A percentile compares a stretch with the other conserved stretches of the same genome.
Conservation (phyloP, 2,797 vertebrate species). For the Enteromius viviparus region DNA sequence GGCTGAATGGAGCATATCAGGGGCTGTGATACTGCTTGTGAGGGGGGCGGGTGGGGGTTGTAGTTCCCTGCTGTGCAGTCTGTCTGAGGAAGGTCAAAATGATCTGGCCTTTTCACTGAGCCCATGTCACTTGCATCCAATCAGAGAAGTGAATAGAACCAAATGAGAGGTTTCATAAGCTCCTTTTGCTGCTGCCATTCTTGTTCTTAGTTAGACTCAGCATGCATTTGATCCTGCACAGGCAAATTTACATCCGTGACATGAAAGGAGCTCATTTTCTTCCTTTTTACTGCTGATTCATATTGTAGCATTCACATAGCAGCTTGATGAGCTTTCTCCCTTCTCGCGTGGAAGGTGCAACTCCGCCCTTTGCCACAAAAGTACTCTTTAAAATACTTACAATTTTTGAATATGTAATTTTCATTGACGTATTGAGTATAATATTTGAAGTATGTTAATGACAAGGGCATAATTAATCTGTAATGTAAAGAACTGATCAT, state of each 20-base stretch:
- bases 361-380: not conserved
- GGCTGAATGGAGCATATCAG: constrained; percentile 5
- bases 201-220: constrained; percentile 39
- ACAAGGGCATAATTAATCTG: not conserved
- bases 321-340: constrained; percentile 10
- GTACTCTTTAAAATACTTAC: not conserved
- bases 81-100: constrained; percentile 23
- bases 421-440: not conserved
- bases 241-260: constrained; percentile 49
- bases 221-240: constrained; percentile 35
- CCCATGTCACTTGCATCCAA: constrained; percentile 45
- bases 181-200: constrained; percentile 20
- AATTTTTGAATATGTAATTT: not conserved
- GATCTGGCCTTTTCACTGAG: constrained; percentile 35
- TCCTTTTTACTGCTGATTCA: constrained; percentile 43
- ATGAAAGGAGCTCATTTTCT: constrained; percentile 53
- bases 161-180: constrained; percentile 48
- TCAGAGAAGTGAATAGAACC: constrained; percentile 45
- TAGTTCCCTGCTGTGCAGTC: not conserved
- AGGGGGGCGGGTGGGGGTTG: not conserved
- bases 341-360: not conserved
- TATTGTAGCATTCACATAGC: constrained; percentile 33
- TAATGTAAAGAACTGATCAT: not conserved
- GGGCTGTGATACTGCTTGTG: not conserved
- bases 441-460: not conserved